Evolutionary conservation across 2,797 vertebrate species (phyloP).

Genomic region (Phylloscopus collybita): DNA sequence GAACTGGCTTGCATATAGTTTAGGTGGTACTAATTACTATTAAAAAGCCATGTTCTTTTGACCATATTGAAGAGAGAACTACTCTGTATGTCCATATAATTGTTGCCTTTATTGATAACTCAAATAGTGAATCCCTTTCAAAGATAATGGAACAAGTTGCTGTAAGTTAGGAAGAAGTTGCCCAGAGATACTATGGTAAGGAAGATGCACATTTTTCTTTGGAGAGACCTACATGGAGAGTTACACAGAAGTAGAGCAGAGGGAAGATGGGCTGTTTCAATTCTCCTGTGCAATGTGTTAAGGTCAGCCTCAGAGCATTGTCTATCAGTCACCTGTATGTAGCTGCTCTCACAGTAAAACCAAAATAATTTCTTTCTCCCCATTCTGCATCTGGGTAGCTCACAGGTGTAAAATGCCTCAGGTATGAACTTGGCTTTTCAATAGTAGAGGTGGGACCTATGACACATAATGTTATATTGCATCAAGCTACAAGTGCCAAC

Average conservation of each 20-base stretch:
- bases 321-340: rapidly evolving
- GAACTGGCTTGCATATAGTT: not conserved
- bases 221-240: not conserved
- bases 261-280: not conserved
- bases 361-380: not conserved
- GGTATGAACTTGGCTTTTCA: not conserved
- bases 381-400: not conserved
- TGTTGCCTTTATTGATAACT: not conserved
- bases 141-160: not conserved
- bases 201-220: not conserved
- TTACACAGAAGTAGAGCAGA: not conserved
- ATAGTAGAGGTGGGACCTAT: not conserved
- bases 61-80: not conserved
- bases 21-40: not conserved
- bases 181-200: not conserved
- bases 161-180: not conserved
- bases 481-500: not conserved
- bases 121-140: not conserved
- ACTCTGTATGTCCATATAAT: not conserved
- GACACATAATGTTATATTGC: not conserved
- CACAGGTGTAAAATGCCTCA: not conserved
- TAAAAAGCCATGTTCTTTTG: not conserved
- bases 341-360: not conserved
- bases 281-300: not conserved
- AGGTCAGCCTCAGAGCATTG: not conserved